Base-by-base conservation (phyloP, 2,888 invertebrate species). In the Tenthredo amoena region DNA sequence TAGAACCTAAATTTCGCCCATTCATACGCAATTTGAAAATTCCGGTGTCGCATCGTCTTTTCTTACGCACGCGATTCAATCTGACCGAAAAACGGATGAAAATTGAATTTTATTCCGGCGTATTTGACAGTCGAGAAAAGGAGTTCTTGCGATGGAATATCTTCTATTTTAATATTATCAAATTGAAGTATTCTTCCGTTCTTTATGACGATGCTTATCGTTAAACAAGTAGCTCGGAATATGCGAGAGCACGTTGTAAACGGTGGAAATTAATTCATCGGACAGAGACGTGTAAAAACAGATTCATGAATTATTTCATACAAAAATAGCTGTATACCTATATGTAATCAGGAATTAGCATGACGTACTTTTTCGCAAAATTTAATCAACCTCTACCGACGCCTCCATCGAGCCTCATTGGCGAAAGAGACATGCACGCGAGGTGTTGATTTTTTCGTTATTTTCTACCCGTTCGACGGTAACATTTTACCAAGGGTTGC, bases 261-360 rank as follows among this genome's bases (percentile, higher is more conserved):
- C 40, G 43, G 10, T 40, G n/a, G n/a, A 74, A 74, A 74, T 74
- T 74, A 21, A 74, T 74, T 74, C 43, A 43, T 15, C 21, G n/a
- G 43, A 12, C 9, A 10, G n/a, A 74, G 21, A 43, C n/a, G 74
- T 74, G 21, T 40, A 15, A 74, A 74, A 43, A 74, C 26, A 15
- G 74, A n/a, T 43, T 74, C 74, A 40, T 74, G 74, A 74, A 74
- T 74, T 74, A 74, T 74, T 74, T 74, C 34, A 31, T 21, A 12
- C 26, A 40, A 40, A 43, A 74, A n/a, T 43, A 9, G 43, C n/a
- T 21, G 58, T 58, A n/a, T n/a, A 58, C n/a, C 10, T 21, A 26
- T 21, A 26, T 21, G n/a, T 21, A 15, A 65, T 15, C 18, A 12
- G n/a, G 21, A 21, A 43, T 43, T 74, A 40, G 37, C 9, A 43